phyloP scores from a whole-genome alignment of 2,113 vertebrate species.

The Pholis gunnellus region DNA sequence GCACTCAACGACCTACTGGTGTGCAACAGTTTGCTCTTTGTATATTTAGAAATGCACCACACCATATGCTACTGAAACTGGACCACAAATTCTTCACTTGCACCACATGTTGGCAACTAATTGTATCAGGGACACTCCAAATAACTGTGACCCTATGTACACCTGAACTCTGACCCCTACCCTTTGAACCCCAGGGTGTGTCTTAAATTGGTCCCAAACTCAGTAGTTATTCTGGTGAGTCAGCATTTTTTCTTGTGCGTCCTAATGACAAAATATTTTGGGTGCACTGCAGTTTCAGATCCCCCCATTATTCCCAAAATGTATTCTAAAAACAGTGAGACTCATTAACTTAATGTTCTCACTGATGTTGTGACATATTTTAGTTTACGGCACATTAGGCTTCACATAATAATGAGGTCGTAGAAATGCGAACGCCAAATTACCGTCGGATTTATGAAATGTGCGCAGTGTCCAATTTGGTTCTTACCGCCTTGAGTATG shows the following conservation, averaged over 20 bases:
- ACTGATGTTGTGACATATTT: background rate
- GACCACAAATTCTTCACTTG: background rate
- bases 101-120: background rate
- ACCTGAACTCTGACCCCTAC: constrained; percentile 21
- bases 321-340: background rate
- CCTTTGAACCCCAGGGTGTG: background rate
- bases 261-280: background rate
- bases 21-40: background rate
- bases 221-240: background rate
- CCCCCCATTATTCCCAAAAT: background rate
- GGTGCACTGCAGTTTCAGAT: background rate
- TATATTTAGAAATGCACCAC: background rate
- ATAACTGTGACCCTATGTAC: constrained; percentile 15
- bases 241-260: background rate
- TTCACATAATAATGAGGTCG: background rate
- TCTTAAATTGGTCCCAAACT: background rate
- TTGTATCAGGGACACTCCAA: background rate
- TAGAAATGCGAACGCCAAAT: background rate
- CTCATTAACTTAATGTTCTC: background rate
- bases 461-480: background rate
- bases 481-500: background rate
- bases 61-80: background rate
- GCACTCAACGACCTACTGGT: background rate
- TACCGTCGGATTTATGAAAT: background rate
- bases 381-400: background rate